A percentile compares a stretch with the other conserved stretches of the same genome.
These are phyloP conservation scores for Drosophila kikkawai DNA, from an alignment of 1,140 invertebrate genomes.

Conservation along the genomic window DNA sequence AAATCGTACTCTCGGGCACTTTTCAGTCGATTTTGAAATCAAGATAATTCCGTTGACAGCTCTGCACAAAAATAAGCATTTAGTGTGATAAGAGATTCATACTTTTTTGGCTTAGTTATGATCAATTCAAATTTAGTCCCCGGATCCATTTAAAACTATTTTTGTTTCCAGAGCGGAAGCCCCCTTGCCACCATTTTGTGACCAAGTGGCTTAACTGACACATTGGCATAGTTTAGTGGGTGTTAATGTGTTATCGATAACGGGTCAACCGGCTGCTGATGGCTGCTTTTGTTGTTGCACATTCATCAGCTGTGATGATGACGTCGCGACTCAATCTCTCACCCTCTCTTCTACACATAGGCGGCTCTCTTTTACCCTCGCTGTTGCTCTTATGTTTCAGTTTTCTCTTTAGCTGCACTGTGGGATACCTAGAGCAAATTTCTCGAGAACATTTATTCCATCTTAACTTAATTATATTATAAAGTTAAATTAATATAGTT, in stretches of 20 bases:
- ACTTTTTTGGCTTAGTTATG: not conserved
- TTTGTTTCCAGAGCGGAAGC: slow-evolving; percentile 7
- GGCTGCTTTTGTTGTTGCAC: slow-evolving; percentile 40
- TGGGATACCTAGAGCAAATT: not conserved
- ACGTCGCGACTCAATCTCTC: slow-evolving; percentile 5
- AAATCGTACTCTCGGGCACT: too few relatives aligned
- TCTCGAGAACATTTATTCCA: too few relatives aligned
- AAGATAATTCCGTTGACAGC: too few relatives aligned
- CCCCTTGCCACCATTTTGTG: slow-evolving; percentile 7
- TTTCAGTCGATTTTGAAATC: too few relatives aligned
- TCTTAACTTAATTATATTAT: too few relatives aligned
- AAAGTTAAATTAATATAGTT: not conserved
- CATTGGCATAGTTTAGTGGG: slow-evolving; percentile 66
- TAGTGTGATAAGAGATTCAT: too few relatives aligned
- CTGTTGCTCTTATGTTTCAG: not conserved
- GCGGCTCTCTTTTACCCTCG: slow-evolving; percentile 6
- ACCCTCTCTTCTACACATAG: slow-evolving; percentile 6
- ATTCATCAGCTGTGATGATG: slow-evolving; percentile 25
- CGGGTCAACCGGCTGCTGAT: slow-evolving; percentile 38
- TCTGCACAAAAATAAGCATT: too few relatives aligned
- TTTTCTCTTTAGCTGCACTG: slow-evolving; percentile 1
- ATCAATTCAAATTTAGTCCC: too few relatives aligned
- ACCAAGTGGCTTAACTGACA: slow-evolving; percentile 49
- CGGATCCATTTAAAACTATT: too few relatives aligned
- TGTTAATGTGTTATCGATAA: slow-evolving; percentile 59